Evolutionary conservation across 2,797 vertebrate genomes (phyloP).

Genomic region (Pseudomugil tenellus): DNA sequence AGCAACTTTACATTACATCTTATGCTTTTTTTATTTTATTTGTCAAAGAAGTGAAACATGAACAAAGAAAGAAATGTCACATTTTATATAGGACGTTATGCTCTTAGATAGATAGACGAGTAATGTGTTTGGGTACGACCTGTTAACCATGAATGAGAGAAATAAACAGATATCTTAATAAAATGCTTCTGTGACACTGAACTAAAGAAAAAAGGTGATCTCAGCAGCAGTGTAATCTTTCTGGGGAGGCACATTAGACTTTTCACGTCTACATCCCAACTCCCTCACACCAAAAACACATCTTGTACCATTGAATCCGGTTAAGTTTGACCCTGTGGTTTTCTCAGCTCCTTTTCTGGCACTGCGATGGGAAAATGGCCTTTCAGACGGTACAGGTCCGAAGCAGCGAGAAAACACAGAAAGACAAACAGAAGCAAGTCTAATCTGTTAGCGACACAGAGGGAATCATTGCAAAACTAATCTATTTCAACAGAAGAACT

Average conservation of each 20-base stretch:
- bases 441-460: constrained; percentile 29
- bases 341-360: constrained; percentile 77
- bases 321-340: constrained; percentile 73
- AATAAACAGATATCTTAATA: constrained; percentile 28
- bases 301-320: constrained; percentile 85
- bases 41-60: too few relatives aligned
- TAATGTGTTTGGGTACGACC: constrained; percentile 20
- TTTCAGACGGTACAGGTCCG: constrained; percentile 67
- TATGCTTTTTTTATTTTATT: too few relatives aligned
- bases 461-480: not conserved
- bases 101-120: constrained; percentile 34
- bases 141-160: constrained; percentile 17
- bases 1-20: not conserved
- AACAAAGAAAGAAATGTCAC: too few relatives aligned
- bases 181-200: constrained; percentile 25
- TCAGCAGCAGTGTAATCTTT: not conserved
- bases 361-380: constrained; percentile 70
- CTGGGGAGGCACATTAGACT: not conserved
- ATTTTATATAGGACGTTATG: constrained; percentile 6
- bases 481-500: not conserved
- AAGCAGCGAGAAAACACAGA: constrained; percentile 56
- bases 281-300: constrained; percentile 25
- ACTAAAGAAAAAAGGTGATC: constrained; percentile 41
- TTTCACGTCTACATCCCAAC: not conserved
- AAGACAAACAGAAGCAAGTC: constrained; percentile 37